Conservation (phyloP, 2,113 vertebrate species). For the Melanerpes aurifrons region DNA sequence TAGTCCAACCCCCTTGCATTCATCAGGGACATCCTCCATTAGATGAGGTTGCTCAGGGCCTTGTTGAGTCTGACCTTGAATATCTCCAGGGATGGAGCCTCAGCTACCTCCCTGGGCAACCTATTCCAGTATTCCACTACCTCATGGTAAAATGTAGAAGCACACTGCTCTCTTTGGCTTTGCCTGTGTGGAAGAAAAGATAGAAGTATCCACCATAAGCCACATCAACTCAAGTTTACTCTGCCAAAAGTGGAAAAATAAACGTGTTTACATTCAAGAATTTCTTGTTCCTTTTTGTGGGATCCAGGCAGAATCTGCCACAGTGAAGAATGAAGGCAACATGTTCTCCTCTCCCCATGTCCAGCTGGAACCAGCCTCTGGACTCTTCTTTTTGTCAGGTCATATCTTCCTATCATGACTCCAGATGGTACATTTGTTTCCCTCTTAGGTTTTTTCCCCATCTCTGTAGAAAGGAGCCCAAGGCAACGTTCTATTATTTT, state of each 20-base stretch:
- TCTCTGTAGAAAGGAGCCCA: neutral
- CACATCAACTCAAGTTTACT: neutral
- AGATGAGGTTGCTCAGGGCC: too few relatives aligned
- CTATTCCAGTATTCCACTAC: too few relatives aligned
- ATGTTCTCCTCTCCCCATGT: constrained; percentile 41
- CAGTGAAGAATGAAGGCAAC: constrained; percentile 33
- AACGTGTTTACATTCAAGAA: neutral
- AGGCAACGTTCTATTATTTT: constrained; percentile 28
- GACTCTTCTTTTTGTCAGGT: constrained; percentile 67
- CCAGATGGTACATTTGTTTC: constrained; percentile 61
- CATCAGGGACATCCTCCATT: too few relatives aligned
- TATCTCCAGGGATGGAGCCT: too few relatives aligned
- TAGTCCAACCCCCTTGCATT: too few relatives aligned
- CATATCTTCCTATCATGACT: constrained; percentile 64
- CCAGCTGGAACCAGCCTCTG: constrained; percentile 69
- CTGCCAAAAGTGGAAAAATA: constrained; percentile 15
- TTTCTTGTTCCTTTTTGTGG: neutral
- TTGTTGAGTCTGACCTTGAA: too few relatives aligned
- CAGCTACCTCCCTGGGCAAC: too few relatives aligned
- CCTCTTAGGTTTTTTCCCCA: neutral
- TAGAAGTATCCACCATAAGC: neutral
- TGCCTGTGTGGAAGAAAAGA: neutral
- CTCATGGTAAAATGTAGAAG: neutral
- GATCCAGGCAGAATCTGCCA: constrained; percentile 1
- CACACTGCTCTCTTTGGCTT: neutral